Base-by-base conservation (phyloP, 2,888 invertebrate species). In the Melolontha melolontha region DNA sequence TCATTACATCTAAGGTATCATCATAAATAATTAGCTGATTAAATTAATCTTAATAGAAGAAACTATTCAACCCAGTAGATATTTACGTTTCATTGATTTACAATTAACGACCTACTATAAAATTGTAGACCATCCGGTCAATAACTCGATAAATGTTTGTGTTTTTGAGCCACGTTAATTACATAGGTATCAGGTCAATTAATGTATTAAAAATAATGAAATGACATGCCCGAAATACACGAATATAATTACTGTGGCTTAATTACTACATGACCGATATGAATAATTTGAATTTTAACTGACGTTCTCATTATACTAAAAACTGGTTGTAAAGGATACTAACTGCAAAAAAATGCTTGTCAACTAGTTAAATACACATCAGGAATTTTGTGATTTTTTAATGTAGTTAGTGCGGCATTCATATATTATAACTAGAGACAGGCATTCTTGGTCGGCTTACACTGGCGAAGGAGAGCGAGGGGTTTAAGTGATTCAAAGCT, bases 241-340 rank as follows among this genome's bases (percentile, higher is more conserved):
- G 39, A 16, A 14, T 22, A 39, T 52, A 52, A 52, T 52, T 52
- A 12, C 39, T 12, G 16, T 29, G 14, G 2, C 29, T 34, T 52
- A 39, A 52, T 52, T 39, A 39, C 52, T 39, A 39, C 12, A 39
- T 14, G 16, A 14, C 16, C 52, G 52, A 10, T 52, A 52, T 52
- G 52, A 52, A 52, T 52, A 52, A 52, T 52, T 39, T 52, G 34
- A 52, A 52, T 34, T 52, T 52, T 52, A 34, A 52, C 22, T 10
- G 52, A 52, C 16, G 29, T 51, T 51, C 16, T 12, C 8, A 10
- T 2, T 50, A 17, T 11, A 8, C 22, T 22, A 22, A 2, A 22
- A 22, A 22, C 2, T 22, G 22, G 1, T 4, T 2, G 22, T 22
- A 22, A 22, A 4, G 22, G 22, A 4, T 22, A 22, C 4, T 22